Evolutionary conservation across 92 coral and sea anemone genomes (phyloP).

Genomic region (Actinostola sp.): DNA sequence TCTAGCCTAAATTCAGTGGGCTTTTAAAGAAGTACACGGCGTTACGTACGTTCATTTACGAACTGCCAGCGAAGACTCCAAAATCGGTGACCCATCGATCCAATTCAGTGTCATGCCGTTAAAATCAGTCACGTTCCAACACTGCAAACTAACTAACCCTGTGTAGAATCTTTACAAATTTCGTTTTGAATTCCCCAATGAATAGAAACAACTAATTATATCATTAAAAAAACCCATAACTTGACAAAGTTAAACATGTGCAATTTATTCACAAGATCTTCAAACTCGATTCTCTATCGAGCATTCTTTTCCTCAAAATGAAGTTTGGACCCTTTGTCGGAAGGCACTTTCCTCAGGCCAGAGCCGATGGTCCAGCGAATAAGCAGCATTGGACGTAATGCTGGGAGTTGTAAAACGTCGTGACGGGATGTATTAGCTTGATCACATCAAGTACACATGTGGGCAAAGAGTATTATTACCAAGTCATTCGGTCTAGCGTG

Average conservation of each 20-base stretch:
- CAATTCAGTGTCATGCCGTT: not conserved
- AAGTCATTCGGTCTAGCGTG: not conserved
- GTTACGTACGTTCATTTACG: not conserved
- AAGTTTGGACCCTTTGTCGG: too few relatives aligned
- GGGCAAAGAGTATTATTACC: not conserved
- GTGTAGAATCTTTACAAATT: not conserved
- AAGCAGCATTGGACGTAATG: conserved; percentile 4
- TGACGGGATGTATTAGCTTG: conserved; percentile 22
- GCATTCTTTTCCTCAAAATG: too few relatives aligned
- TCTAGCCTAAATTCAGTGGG: too few relatives aligned
- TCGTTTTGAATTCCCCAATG: not conserved
- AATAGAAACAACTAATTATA: not conserved
- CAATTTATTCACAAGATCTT: not conserved
- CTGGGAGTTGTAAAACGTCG: conserved; percentile 7
- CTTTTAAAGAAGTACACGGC: too few relatives aligned
- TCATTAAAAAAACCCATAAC: not conserved
- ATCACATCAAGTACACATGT: conserved; percentile 16
- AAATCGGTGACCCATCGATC: too few relatives aligned
- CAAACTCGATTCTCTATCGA: conserved; percentile 1
- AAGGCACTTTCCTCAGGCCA: too few relatives aligned
- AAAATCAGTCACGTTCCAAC: not conserved
- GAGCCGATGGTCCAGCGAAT: too few relatives aligned
- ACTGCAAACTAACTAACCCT: too few relatives aligned
- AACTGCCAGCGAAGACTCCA: too few relatives aligned
- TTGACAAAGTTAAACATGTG: not conserved